Conservation (phyloP, 2,797 vertebrate species). For the Hozukius guyotensis region DNA sequence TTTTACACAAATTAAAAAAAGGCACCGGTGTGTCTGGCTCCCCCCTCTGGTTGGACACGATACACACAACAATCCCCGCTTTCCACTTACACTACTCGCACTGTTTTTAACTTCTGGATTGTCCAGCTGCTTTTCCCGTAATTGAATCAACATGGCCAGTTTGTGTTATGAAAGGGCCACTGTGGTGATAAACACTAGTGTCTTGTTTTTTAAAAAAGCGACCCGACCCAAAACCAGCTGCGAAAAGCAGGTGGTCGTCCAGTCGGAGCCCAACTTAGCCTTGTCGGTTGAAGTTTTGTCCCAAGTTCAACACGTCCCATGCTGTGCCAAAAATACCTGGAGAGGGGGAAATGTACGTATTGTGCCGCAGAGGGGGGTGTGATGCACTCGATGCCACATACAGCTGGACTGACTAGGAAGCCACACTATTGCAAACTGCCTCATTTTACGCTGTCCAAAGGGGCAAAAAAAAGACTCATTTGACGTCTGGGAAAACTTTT, state of each 20-base stretch:
- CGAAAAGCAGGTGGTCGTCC: constrained; percentile 63
- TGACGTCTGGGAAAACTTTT: constrained; percentile 56
- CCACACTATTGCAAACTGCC: constrained; percentile 76
- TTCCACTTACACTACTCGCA: constrained; percentile 36
- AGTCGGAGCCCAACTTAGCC: constrained; percentile 30
- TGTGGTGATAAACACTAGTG: constrained; percentile 69
- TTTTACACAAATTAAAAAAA: constrained; percentile 32
- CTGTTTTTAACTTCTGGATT: constrained; percentile 54
- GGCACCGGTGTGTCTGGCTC: constrained; percentile 57
- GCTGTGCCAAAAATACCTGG: constrained; percentile 62
- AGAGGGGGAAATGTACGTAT: constrained; percentile 32
- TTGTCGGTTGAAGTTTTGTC: constrained; percentile 34
- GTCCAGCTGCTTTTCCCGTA: constrained; percentile 70
- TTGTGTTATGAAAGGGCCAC: constrained; percentile 68
- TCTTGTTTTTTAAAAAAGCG: constrained; percentile 52
- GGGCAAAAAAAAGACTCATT: constrained; percentile 46
- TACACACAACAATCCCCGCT: constrained; percentile 39
- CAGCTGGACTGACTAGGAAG: constrained; percentile 75
- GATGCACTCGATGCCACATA: constrained; percentile 55
- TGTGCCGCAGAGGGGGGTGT: constrained; percentile 35
- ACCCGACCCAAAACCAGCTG: constrained; percentile 66
- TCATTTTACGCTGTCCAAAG: constrained; percentile 67
- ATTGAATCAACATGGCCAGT: constrained; percentile 70
- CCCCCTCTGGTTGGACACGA: constrained; percentile 69
- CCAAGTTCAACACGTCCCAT: constrained; percentile 40